Base-by-base conservation (phyloP, 2,113 vertebrate genomes). In the Macaca mulatta region DNA sequence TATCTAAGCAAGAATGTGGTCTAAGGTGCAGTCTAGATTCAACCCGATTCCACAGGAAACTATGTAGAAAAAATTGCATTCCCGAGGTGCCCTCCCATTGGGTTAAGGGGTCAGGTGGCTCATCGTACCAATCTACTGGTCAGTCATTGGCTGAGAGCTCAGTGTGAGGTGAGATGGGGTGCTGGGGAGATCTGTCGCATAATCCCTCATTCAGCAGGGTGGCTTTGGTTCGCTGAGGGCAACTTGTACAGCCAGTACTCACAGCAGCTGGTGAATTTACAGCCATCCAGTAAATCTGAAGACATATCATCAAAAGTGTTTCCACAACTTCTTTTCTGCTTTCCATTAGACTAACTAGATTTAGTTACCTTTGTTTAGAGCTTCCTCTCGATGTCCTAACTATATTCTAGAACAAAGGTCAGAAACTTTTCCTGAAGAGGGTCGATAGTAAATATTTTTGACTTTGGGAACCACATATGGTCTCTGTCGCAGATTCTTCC, bases 81-180 rank as follows among this genome's bases (percentile, higher is more conserved):
- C 18, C 16, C 3, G 5, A 27, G 27, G 14, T n/a, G 2, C 9
- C 6, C 1, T 52, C n/a, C 12, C 32, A 8, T 0, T 61, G 14
- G 1, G 11, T 8, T 78, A 27, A 17, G n/a, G 5, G 0, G 13
- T 20, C 17, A 77, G 6, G 11, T 30, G 11, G 18, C 30, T 17
- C 50, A 22, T 18, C 23, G 17, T 14, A 52, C 5, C 20, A 35
- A 23, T 5, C 13, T 4, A 9, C 16, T 30, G 5, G 22, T 72
- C 12, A n/a, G 45, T 9, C 1, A 5, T 50, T 35, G 16, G 8
- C 32, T n/a, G 27, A 6, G 10, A 6, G 2, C 10, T 88, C 20
- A 64, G 8, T 38, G 5, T 45, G 7, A n/a, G 27, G 16, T 69
- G 27, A 30, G 30, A 4, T 25, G 17, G 6, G 25, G 0, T 32